These are phyloP conservation scores for Phalangium opilio DNA, from an alignment of 2,888 invertebrate genomes.

Conservation along the genomic window DNA sequence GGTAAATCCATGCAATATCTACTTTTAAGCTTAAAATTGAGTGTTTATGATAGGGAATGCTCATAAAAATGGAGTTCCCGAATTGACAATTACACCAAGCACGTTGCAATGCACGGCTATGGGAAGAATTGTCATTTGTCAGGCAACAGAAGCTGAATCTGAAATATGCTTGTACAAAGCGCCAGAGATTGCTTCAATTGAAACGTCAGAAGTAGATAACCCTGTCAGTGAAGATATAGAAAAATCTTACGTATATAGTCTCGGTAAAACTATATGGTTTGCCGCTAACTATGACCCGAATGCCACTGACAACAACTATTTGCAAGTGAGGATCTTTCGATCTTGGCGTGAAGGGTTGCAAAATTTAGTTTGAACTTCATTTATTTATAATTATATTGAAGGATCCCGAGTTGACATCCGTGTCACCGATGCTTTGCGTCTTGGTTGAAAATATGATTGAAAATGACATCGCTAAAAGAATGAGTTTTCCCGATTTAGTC, in stretches of 20 bases:
- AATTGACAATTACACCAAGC: constrained; percentile 10
- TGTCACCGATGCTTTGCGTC: constrained; percentile 11
- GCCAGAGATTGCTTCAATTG: no score
- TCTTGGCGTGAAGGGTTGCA: no score
- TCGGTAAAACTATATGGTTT: constrained; percentile 11
- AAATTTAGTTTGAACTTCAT: no score
- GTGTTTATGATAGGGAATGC: constrained; percentile 9
- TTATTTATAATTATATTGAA: no score
- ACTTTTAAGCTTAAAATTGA: no score
- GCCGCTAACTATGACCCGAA: constrained; percentile 8
- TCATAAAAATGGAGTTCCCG: constrained; percentile 10
- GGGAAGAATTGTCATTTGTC: constrained; percentile 5
- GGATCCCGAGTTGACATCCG: background rate
- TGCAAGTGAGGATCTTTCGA: no score
- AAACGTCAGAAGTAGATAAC: no score
- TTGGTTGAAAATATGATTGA: constrained; percentile 12
- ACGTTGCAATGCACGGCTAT: constrained; percentile 9
- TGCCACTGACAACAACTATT: background rate
- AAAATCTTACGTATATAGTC: constrained; percentile 7
- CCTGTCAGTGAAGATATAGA: no score
- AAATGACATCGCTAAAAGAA: constrained; percentile 10
- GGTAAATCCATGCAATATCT: no score
- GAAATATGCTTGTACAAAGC: no score
- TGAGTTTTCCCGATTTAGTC: constrained; percentile 10
- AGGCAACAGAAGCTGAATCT: no score